phyloP scores from a whole-genome alignment of 2,113 vertebrate genomes.

The Barnardius zonarius region DNA sequence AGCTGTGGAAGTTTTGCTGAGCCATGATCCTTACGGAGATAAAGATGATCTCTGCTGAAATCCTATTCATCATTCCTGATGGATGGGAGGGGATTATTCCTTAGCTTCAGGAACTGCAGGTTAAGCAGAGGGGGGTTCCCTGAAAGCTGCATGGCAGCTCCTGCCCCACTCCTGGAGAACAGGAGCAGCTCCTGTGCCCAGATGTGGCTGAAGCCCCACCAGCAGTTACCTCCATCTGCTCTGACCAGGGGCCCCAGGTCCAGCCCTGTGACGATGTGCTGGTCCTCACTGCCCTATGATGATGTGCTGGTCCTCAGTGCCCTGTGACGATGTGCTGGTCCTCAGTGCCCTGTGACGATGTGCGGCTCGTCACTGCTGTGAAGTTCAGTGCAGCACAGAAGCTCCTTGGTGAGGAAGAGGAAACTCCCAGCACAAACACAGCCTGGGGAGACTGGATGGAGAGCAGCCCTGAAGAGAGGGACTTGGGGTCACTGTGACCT shows the following conservation, averaged over 20 bases:
- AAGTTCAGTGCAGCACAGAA: background rate
- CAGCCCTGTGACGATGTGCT: no score
- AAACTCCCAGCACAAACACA: background rate
- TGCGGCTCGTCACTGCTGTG: background rate
- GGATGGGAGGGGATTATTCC: background rate
- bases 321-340: no score
- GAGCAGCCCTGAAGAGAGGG: background rate
- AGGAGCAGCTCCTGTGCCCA: background rate
- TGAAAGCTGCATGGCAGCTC: background rate
- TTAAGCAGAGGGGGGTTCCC: background rate
- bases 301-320: no score
- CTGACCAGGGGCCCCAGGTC: background rate
- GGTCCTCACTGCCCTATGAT: no score
- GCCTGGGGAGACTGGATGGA: background rate
- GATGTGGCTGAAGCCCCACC: no score
- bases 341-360: background rate
- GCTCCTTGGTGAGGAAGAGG: background rate
- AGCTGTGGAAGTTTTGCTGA: background rate
- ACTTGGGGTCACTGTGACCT: background rate
- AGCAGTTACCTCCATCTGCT: background rate
- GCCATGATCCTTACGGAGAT: no score
- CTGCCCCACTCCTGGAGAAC: background rate
- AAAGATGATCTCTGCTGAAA: background rate
- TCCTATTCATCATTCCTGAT: background rate
- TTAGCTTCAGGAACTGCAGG: background rate